These are phyloP conservation scores for Gambusia holbrooki DNA, from an alignment of 2,113 vertebrate genomes.

Conservation along the genomic window DNA sequence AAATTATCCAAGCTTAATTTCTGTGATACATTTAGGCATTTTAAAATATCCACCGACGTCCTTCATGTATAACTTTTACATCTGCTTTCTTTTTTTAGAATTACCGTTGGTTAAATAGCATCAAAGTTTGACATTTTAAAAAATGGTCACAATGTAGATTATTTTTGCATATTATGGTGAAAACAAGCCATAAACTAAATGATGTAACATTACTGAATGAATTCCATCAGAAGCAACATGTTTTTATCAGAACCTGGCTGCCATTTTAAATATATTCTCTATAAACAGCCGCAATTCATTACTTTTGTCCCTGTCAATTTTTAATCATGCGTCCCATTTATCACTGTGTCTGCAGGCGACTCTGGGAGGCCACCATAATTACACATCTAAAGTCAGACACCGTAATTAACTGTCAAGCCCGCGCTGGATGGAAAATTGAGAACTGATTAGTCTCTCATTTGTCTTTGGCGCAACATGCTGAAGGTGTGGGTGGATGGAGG, in stretches of 20 bases:
- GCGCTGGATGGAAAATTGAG: conserved; percentile 36
- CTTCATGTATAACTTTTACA: neutral
- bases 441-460: conserved; percentile 61
- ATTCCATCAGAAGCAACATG: conserved; percentile 30
- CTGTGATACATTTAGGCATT: neutral
- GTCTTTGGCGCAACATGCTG: conserved; percentile 32
- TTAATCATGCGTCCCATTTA: conserved; percentile 70
- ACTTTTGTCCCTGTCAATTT: conserved; percentile 48
- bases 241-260: conserved; percentile 31
- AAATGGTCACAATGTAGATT: neutral
- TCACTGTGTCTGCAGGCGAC: conserved; percentile 51
- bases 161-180: conserved; percentile 3
- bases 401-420: conserved; percentile 61
- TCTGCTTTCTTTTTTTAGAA: neutral
- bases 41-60: neutral
- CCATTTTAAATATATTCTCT: conserved; percentile 33
- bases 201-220: neutral
- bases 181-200: neutral
- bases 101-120: neutral
- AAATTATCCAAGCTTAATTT: neutral
- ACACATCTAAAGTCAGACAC: conserved; percentile 45
- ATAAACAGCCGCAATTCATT: conserved; percentile 37
- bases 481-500: conserved; percentile 30
- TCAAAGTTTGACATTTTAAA: neutral
- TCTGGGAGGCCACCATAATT: conserved; percentile 59